Evolutionary conservation across 2,888 invertebrate species (phyloP), one percentile per base, ranked within the genome.

Genomic region (Pristionchus mayeri): DNA sequence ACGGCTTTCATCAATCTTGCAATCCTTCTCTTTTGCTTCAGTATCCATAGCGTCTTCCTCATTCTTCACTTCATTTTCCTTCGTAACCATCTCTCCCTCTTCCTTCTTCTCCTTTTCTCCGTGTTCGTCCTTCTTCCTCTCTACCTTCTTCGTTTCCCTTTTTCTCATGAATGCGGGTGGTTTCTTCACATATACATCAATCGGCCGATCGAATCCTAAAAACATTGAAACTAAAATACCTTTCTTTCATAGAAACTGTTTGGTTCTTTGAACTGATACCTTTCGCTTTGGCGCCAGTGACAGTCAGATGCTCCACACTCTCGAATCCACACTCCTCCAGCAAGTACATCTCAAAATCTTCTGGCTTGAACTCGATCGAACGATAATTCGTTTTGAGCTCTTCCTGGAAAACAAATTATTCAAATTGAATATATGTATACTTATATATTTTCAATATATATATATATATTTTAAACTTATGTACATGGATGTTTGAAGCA

Each of bases 331-430:
- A 89, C 24, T 90, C 89, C 27, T 89, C 89, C 4, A 98, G 94
- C 54, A 99, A 95, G 94, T 96, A 98, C 92, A 97, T 96, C 81
- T 96, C 96, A 93, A 98, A 99, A 92, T 96, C 96, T 90, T 97
- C 96, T 11, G 99, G 99, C 90, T 95, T 96, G 92, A 99, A 90
- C 93, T 96, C 95, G 89, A 98, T 97, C 83, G 95, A 95, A 91
- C 95, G 95, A 94, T 96, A 98, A 93, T 96, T 90, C 18, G 86
- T 81, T 57, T 85, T 85, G 71, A 90, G 87, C 34, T 90, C 89
- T 18, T 87, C 87, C 90, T 91, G 85, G 30, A 91, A 86, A 50
- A 79, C 30, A n/a, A 9, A 7, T 4, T 67, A 37, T 67, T 18
- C 37, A 4, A n/a, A 21, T 54, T 16, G 13, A 9, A 21, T 21